Evolutionary conservation across 2,888 invertebrate genomes (phyloP), one percentile per base, ranked within the genome.

Genomic region (Invenusta paracnida): DNA sequence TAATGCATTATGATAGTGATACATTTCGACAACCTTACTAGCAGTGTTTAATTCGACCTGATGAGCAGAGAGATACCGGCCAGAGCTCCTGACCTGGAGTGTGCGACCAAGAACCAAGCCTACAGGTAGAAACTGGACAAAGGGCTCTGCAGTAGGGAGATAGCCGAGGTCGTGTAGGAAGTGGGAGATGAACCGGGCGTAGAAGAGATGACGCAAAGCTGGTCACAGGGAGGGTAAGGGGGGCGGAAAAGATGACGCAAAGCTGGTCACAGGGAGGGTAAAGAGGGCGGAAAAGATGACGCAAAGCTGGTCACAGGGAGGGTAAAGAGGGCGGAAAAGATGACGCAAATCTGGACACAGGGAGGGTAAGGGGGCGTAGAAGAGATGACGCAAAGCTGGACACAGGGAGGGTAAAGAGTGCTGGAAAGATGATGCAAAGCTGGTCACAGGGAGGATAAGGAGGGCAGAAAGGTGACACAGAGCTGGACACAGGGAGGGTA

Each of bases 221-320:
- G 90, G 67, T 90, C 90, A 83, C 17, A 48, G 89, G 94, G 94
- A 91, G 91, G 88, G 92, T 99, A 99, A 81, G 99, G 93, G 0
- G 99, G 97, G 92, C 96, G 99, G 90, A 97, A 99, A 88, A 99
- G 93, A 93, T 99, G 99, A 83, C 98, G 92, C 11, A 95, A 95
- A 48, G 97, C 98, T 94, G 90, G 67, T 90, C 90, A 83, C 17
- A 48, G 89, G 94, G 94, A 91, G 91, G 88, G 92, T 99, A 99
- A 81, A 99, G 93, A 0, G 99, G 97, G 92, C 96, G 99, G 90
- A 97, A 99, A 88, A 99, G 93, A 93, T 99, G 99, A 83, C 98
- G 92, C 11, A 95, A 95, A 48, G 97, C 98, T 94, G 90, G 67
- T 90, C 90, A 83, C 17, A 48, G 89, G 94, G 94, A 91, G 91